Conservation (phyloP, 2,797 vertebrate genomes). For the Phalloptychus januarius region DNA sequence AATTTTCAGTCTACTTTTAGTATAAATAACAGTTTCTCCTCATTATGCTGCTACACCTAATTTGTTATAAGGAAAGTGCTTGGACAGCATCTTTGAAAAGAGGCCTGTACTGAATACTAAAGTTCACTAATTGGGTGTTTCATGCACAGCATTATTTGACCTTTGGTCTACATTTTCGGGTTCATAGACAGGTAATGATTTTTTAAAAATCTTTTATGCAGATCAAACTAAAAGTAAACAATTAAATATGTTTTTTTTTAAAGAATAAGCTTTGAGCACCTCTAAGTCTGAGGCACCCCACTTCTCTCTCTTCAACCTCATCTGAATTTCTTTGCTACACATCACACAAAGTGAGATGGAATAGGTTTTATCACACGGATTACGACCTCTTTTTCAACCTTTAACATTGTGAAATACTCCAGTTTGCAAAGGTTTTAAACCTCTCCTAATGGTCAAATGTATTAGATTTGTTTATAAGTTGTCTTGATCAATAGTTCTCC, state of each 20-base stretch:
- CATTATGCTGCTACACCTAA: constrained; percentile 8
- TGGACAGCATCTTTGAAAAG: constrained; percentile 3
- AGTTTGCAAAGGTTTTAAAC: background rate
- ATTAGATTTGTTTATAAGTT: background rate
- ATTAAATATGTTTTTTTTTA: background rate
- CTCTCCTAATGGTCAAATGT: background rate
- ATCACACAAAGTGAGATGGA: background rate
- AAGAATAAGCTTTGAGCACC: background rate
- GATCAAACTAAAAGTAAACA: background rate
- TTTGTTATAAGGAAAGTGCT: constrained; percentile 20
- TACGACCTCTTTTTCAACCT: background rate
- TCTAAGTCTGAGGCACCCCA: background rate
- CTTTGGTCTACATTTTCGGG: background rate
- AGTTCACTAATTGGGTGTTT: background rate
- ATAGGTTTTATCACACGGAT: background rate
- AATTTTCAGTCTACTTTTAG: constrained; percentile 8
- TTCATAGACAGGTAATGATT: background rate
- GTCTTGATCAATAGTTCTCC: background rate
- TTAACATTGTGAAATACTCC: background rate
- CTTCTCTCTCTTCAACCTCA: background rate
- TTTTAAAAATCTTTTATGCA: background rate
- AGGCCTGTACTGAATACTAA: background rate
- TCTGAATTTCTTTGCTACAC: background rate
- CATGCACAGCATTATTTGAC: background rate
- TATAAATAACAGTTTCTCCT: constrained; percentile 15